A percentile compares a stretch with the other conserved stretches of the same genome.
Conservation (phyloP, 2,797 vertebrate genomes). For the Cossypha polioptera region DNA sequence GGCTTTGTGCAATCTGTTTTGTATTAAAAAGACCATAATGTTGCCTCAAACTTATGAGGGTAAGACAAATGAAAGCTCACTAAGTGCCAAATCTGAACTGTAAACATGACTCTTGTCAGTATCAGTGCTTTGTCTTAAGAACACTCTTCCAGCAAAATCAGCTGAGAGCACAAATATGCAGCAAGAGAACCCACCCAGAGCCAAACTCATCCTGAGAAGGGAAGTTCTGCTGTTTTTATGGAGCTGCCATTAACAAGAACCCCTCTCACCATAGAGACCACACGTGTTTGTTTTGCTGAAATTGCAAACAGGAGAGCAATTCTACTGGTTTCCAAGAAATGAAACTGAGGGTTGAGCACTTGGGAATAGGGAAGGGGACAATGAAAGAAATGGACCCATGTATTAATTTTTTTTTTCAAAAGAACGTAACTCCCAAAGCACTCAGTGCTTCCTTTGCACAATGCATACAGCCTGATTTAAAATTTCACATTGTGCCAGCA, state of each 20-base stretch:
- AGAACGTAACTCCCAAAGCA: not conserved
- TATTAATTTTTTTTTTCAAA: not conserved
- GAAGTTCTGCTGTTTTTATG: not conserved
- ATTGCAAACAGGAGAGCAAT: not conserved
- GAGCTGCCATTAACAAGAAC: not conserved
- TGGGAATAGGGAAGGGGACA: not conserved
- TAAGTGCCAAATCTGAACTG: conserved; percentile 89
- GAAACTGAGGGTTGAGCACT: not conserved
- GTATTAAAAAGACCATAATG: conserved; percentile 71
- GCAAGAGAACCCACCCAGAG: not conserved
- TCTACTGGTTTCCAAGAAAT: not conserved
- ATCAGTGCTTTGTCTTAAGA: not conserved
- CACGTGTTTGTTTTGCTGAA: not conserved
- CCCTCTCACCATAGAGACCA: not conserved
- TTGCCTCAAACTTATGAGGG: conserved; percentile 84
- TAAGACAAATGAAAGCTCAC: conserved; percentile 91
- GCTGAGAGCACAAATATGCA: not conserved
- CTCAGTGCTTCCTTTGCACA: not conserved
- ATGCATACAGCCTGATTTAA: not conserved
- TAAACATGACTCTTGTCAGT: conserved; percentile 3
- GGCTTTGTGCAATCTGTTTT: conserved; percentile 83
- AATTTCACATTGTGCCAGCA: not conserved
- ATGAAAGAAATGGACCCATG: not conserved
- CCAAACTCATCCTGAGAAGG: not conserved
- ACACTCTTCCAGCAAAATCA: not conserved